Evolutionary conservation across 2,888 invertebrate species (phyloP).

Genomic region (Deilephila elpenor): DNA sequence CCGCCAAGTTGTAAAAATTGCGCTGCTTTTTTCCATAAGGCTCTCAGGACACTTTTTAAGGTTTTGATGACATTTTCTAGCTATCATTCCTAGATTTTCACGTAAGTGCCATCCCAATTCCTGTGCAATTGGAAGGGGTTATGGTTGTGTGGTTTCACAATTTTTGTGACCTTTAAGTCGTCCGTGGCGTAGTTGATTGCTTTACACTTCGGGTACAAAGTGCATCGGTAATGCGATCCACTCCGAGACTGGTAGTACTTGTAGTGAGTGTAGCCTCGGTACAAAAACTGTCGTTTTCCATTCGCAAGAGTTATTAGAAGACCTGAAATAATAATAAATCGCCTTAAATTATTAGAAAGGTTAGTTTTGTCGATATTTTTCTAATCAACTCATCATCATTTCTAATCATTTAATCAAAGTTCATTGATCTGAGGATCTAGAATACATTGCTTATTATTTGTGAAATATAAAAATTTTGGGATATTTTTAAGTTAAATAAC

Average conservation of each 20-base stretch:
- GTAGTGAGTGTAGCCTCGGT: constrained; percentile 8
- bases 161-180: not conserved
- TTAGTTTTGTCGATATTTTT: not conserved
- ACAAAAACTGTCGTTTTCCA: constrained; percentile 12
- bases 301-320: not conserved
- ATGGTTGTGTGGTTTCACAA: not conserved
- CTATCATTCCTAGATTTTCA: not conserved
- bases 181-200: constrained; percentile 1
- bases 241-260: not conserved
- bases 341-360: not conserved
- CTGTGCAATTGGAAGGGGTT: not conserved
- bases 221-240: not conserved
- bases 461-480: too few relatives aligned
- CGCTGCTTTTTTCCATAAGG: too few relatives aligned
- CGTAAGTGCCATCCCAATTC: not conserved
- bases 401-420: not conserved
- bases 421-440: too few relatives aligned
- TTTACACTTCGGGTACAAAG: constrained; percentile 3
- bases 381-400: too few relatives aligned
- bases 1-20: too few relatives aligned
- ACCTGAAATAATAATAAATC: not conserved
- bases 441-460: too few relatives aligned
- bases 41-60: too few relatives aligned
- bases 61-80: not conserved
- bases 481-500: too few relatives aligned